These are phyloP conservation scores for Gymnarchus niloticus DNA, from an alignment of 2,113 vertebrate genomes.

Conservation along the genomic window DNA sequence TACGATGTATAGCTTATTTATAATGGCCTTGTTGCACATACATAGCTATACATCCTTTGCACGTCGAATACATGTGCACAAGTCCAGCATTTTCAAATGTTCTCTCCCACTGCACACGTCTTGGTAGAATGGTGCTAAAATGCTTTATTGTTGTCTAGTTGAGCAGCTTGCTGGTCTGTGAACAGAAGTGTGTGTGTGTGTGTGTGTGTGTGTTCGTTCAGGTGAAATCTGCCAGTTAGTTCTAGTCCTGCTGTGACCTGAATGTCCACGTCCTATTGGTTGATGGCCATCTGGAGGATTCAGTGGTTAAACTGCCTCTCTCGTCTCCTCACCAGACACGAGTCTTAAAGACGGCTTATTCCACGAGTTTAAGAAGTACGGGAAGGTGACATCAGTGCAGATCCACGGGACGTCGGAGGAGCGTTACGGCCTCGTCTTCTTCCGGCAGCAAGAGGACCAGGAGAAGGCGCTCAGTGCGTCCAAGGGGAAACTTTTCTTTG, in stretches of 20 bases:
- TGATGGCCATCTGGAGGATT: neutral
- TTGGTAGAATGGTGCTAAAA: neutral
- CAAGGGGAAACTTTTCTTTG: constrained; percentile 86
- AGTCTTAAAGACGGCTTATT: constrained; percentile 88
- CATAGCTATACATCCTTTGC: too few species aligned
- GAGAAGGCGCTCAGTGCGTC: constrained; percentile 80
- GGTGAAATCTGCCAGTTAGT: neutral
- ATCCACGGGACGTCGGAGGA: constrained; percentile 79
- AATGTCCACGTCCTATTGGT: neutral
- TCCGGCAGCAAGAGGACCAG: constrained; percentile 84
- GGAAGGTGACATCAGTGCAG: constrained; percentile 84
- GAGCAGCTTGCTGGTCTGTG: neutral
- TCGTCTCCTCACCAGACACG: constrained; percentile 59
- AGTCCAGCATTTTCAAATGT: neutral
- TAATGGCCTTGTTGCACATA: neutral
- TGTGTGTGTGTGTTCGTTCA: neutral
- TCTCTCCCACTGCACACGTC: neutral
- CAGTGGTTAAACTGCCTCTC: neutral
- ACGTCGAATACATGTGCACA: neutral
- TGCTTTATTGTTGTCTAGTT: neutral
- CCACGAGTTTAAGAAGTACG: constrained; percentile 86
- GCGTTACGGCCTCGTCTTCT: constrained; percentile 80
- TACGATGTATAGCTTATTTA: too few species aligned
- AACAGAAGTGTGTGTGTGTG: neutral
- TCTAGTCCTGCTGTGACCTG: neutral